phyloP scores from a whole-genome alignment of 2,888 invertebrate genomes.

The Dendrolimus houi region DNA sequence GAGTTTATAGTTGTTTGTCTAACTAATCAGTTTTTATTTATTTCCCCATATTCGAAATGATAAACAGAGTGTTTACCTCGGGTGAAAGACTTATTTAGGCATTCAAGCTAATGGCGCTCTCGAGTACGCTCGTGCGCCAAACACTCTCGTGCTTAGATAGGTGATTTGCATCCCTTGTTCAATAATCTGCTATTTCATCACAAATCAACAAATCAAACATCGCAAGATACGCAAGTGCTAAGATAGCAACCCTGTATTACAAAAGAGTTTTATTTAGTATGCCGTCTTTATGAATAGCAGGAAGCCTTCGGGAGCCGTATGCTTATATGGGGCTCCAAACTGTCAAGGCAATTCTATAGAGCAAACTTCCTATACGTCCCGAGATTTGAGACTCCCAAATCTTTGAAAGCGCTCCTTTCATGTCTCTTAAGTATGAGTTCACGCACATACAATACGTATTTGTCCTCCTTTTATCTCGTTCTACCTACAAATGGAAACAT shows the following conservation, averaged over 20 bases:
- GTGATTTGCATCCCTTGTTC: no score
- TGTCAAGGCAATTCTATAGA: slow-evolving; percentile 19
- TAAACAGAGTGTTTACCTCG: no score
- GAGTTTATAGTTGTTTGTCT: no score
- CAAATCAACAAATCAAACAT: no score
- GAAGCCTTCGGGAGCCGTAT: slow-evolving; percentile 20
- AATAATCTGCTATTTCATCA: no score
- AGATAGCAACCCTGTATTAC: slow-evolving; percentile 19
- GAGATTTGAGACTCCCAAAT: slow-evolving; percentile 17
- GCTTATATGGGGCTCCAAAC: slow-evolving; percentile 25
- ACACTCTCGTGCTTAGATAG: no score
- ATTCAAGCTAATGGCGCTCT: no score
- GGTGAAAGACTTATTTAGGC: no score
- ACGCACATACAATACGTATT: slow-evolving; percentile 3
- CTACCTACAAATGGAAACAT: neutral
- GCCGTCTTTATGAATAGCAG: slow-evolving; percentile 31
- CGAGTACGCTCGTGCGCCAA: no score
- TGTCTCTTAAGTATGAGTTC: slow-evolving; percentile 6
- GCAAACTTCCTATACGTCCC: slow-evolving; percentile 15
- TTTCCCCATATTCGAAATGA: no score
- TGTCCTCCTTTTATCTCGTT: neutral
- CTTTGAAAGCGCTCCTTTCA: slow-evolving; percentile 16
- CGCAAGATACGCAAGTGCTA: no score
- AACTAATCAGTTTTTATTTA: no score
- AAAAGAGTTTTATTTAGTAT: slow-evolving; percentile 34